Evolutionary conservation across 2,888 invertebrate genomes (phyloP).

Genomic region (Stenodera caucasica): DNA sequence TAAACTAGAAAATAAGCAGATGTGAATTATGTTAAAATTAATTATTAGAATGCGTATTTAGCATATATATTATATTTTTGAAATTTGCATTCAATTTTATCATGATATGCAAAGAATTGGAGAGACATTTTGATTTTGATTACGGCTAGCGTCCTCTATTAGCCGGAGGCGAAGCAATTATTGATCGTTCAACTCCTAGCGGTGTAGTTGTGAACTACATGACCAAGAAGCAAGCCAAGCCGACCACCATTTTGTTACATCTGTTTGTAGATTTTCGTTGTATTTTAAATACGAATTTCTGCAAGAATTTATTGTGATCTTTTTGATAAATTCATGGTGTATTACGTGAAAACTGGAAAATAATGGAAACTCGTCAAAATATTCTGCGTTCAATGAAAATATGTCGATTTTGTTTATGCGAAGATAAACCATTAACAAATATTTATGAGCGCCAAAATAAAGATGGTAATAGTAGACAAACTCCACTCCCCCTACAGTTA

Average conservation of each 20-base stretch:
- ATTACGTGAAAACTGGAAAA: too few species aligned
- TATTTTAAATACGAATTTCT: neutral
- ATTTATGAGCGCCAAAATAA: conserved; percentile 66
- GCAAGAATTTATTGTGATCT: conserved; percentile 1
- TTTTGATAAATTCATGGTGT: neutral
- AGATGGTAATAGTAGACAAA: conserved; percentile 53
- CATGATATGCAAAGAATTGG: too few species aligned
- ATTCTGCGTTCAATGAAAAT: conserved; percentile 64
- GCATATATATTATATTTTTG: too few species aligned
- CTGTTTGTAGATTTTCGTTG: conserved; percentile 37
- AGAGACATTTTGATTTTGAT: too few species aligned
- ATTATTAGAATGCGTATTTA: too few species aligned
- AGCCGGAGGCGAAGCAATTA: conserved; percentile 18
- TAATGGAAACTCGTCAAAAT: conserved; percentile 39
- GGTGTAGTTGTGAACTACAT: conserved; percentile 20
- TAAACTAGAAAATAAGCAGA: too few species aligned
- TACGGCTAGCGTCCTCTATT: conserved; percentile 22
- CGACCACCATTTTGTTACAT: conserved; percentile 49
- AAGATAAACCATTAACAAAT: conserved; percentile 65
- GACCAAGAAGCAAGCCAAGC: conserved; percentile 41
- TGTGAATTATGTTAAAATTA: too few species aligned
- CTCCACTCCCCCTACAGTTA: conserved; percentile 70
- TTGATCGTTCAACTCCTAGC: conserved; percentile 32
- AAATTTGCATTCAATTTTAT: too few species aligned
- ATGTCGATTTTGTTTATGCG: conserved; percentile 75